Conservation (phyloP, 1,140 invertebrate species). For the Thrips palmi region DNA sequence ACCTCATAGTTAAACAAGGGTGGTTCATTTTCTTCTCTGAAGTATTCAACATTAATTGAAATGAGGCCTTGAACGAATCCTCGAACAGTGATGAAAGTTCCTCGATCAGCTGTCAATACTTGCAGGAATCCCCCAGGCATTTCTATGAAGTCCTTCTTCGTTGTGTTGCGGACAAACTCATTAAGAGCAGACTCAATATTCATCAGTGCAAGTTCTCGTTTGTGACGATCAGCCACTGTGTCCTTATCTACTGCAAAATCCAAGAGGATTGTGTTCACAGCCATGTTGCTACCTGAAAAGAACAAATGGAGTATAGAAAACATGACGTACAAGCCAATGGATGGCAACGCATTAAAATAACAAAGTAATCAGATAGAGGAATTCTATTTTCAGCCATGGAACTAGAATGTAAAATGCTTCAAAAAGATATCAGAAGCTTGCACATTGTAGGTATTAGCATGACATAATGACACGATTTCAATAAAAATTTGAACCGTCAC, state of each 20-base stretch:
- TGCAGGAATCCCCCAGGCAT: slow-evolving; percentile 44
- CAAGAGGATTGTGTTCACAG: slow-evolving; percentile 59
- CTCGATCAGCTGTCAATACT: slow-evolving; percentile 44
- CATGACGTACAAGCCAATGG: too few relatives aligned
- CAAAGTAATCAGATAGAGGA: too few relatives aligned
- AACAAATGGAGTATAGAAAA: too few relatives aligned
- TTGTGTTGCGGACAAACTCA: too few relatives aligned
- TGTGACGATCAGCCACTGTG: slow-evolving; percentile 38
- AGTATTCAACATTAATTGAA: slow-evolving; percentile 66
- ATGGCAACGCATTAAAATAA: too few relatives aligned
- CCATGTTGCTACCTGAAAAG: too few relatives aligned
- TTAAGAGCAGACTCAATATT: slow-evolving; percentile 25
- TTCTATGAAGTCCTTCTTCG: slow-evolving; percentile 13
- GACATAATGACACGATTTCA: too few relatives aligned
- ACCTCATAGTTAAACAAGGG: slow-evolving; percentile 55
- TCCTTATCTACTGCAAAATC: slow-evolving; percentile 58
- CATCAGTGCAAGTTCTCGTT: slow-evolving; percentile 43
- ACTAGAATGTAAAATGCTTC: too few relatives aligned
- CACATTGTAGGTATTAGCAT: too few relatives aligned
- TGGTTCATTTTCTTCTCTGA: slow-evolving; percentile 47
- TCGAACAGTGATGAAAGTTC: slow-evolving; percentile 46
- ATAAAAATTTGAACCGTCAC: too few relatives aligned
- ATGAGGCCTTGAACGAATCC: slow-evolving; percentile 51
- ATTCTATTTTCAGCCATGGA: too few relatives aligned
- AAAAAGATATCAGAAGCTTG: too few relatives aligned